Evolutionary conservation across 1,140 invertebrate species (phyloP).

Genomic region (Coenobita brevimanus): DNA sequence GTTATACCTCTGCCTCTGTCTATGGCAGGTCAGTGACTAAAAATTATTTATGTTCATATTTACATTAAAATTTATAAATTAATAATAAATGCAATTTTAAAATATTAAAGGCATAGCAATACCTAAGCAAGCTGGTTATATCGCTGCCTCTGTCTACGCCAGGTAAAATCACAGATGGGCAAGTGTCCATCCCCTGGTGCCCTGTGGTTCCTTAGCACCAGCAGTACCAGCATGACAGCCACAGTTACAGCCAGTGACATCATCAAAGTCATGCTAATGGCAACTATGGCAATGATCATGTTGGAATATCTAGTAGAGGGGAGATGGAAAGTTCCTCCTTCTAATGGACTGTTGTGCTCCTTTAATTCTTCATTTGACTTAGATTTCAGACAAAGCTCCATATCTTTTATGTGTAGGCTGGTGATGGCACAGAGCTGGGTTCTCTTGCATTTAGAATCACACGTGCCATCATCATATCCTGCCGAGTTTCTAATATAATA

Average conservation of each 20-base stretch:
- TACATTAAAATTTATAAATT: no score
- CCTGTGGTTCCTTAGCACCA: no score
- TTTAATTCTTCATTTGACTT: background rate
- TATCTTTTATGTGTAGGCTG: constrained; percentile 39
- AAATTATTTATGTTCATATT: no score
- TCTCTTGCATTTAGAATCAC: constrained; percentile 56
- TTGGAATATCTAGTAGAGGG: background rate
- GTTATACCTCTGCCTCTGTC: no score
- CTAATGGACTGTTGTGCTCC: background rate
- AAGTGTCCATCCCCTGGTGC: no score
- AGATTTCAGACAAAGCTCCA: constrained; percentile 43
- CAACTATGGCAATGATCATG: background rate
- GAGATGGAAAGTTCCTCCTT: background rate
- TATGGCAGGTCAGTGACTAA: no score
- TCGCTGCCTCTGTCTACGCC: no score
- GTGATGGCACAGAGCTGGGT: constrained; percentile 66
- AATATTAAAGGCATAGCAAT: no score
- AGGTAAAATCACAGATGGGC: no score
- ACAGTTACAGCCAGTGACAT: background rate
- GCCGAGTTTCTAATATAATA: constrained; percentile 68
- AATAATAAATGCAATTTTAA: no score
- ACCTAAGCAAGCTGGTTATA: no score
- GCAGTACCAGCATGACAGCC: background rate
- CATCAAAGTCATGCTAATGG: background rate
- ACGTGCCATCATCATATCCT: constrained; percentile 54